Conservation (phyloP, 2,888 invertebrate species). For the Agonopterix arenella region DNA sequence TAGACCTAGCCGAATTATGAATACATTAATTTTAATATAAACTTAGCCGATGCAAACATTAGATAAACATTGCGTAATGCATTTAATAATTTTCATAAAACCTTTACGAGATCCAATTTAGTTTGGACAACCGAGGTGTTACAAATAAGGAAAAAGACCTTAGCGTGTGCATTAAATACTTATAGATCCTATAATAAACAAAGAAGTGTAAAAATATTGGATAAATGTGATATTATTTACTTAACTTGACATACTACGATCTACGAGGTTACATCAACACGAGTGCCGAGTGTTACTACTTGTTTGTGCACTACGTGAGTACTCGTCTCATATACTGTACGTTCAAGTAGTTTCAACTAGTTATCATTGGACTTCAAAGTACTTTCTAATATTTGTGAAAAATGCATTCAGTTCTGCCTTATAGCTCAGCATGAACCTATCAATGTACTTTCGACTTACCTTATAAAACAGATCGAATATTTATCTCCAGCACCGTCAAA, state of each 20-base stretch:
- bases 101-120: too few relatives aligned
- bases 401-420: too few relatives aligned
- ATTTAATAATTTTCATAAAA: too few relatives aligned
- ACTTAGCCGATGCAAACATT: not conserved
- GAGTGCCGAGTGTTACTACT: slow-evolving; percentile 17
- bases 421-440: too few relatives aligned
- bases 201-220: slow-evolving; percentile 25
- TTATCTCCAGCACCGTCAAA: slow-evolving; percentile 11
- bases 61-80: not conserved
- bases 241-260: slow-evolving; percentile 19
- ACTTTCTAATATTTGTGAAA: slow-evolving; percentile 50
- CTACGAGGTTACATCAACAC: slow-evolving; percentile 60
- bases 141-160: slow-evolving; percentile 9
- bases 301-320: not conserved
- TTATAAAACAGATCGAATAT: slow-evolving; percentile 50
- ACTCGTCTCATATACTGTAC: slow-evolving; percentile 16
- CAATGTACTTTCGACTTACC: slow-evolving; percentile 35
- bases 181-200: slow-evolving; percentile 10
- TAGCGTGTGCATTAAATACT: slow-evolving; percentile 15
- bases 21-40: not conserved
- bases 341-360: slow-evolving; percentile 56
- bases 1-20: too few relatives aligned
- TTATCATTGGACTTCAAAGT: slow-evolving; percentile 60
- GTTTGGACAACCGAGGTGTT: not conserved
- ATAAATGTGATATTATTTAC: slow-evolving; percentile 47